phyloP scores from a whole-genome alignment of 2,113 vertebrate genomes.

The Oncorhynchus keta region DNA sequence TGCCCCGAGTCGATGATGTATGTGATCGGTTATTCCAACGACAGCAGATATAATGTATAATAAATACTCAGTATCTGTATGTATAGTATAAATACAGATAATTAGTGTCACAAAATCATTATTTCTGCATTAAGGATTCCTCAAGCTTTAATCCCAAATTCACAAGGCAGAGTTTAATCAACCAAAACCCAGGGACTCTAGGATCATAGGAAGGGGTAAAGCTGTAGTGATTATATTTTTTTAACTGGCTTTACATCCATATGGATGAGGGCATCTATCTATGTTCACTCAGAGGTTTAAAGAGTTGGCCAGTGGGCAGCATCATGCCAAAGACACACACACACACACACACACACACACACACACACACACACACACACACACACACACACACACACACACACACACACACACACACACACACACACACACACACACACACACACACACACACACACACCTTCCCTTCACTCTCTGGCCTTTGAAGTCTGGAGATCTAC shows the following conservation, averaged over 20 bases:
- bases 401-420: no score
- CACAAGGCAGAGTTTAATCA: background rate
- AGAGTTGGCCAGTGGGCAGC: background rate
- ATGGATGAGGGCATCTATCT: conserved; percentile 17
- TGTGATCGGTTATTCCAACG: background rate
- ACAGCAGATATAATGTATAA: background rate
- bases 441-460: background rate
- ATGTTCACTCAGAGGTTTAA: conserved; percentile 21
- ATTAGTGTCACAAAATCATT: conserved; percentile 10
- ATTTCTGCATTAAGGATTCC: conserved; percentile 18
- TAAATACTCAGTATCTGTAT: no score
- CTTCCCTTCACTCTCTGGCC: background rate
- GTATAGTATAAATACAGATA: background rate
- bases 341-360: background rate
- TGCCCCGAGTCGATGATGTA: background rate
- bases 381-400: background rate
- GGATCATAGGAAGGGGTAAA: conserved; percentile 1
- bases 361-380: background rate
- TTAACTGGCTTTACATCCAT: conserved; percentile 18
- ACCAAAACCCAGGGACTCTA: background rate
- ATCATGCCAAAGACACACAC: background rate
- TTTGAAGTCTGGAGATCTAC: background rate
- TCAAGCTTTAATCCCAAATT: conserved; percentile 16
- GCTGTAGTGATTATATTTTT: conserved; percentile 7
- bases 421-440: background rate